Evolutionary conservation across 2,797 vertebrate species (phyloP), one percentile per base, ranked within the genome.

Genomic region (Hipposideros larvatus): DNA sequence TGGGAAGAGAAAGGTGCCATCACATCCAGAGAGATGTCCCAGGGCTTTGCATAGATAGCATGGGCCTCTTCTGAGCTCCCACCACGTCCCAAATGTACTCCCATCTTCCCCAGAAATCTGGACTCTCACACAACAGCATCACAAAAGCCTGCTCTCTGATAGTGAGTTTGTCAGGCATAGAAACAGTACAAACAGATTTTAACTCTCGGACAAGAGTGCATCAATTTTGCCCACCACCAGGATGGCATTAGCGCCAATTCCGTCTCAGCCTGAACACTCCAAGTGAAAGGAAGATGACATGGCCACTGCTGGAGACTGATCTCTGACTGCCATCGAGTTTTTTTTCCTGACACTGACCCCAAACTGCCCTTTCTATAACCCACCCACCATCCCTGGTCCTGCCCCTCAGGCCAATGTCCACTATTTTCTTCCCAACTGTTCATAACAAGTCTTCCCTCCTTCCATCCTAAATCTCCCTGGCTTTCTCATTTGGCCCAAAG

Each of bases 1-100:
- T 65, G 90, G 90, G 59, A 95, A 98, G 68, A 98, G 63, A 98
- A 98, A 98, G 95, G 41, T 85, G 61, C 73, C 61, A 71, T 97
- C 96, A 98, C 61, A 97, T 63, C 95, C 78, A 14, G 59, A 87
- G 79, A 10, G 0, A 28, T 16, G 22, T 70, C 73, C 74, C 43
- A 31, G 57, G 53, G 89, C 57, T 61, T 74, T 37, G 48, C 48
- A 51, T 4, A 51, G 16, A 71, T 0, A 83, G 57, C n/a, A 46
- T 8, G 26, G 59, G 16, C 74, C 85, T 78, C 57, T 73, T 53
- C 85, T 65, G 34, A 86, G 57, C 9, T 71, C 84, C 92, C 8
- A 19, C 16, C 37, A 53, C 10, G 11, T 78, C 74, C 88, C 92
- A 28, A 37, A 59, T 2, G 1, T 24, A 77, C 55, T 65, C 41